Conservation (phyloP, 2,113 vertebrate species). For the Saccopteryx bilineata region DNA sequence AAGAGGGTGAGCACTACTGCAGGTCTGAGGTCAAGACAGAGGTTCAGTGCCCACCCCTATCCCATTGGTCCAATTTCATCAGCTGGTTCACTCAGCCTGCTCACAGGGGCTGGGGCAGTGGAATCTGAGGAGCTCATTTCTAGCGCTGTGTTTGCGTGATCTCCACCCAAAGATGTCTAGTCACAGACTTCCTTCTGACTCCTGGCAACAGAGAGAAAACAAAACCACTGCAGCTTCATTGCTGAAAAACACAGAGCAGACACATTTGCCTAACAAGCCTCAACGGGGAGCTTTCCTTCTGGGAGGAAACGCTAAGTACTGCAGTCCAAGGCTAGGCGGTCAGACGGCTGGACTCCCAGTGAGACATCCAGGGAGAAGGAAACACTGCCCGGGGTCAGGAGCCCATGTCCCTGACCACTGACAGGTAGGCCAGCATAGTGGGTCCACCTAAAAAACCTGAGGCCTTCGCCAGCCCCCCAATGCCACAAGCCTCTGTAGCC, state of each 20-base stretch:
- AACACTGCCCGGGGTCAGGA: background rate
- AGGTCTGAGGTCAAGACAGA: background rate
- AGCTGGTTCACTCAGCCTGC: background rate
- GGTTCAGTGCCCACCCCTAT: background rate
- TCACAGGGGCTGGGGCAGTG: background rate
- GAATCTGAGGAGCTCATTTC: slow-evolving; percentile 64
- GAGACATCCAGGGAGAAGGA: background rate
- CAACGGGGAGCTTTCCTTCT: slow-evolving; percentile 62
- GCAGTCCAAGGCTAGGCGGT: background rate
- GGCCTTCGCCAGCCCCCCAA: rapidly evolving
- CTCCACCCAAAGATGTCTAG: slow-evolving; percentile 79
- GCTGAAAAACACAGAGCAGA: slow-evolving; percentile 78
- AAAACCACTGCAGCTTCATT: slow-evolving; percentile 82
- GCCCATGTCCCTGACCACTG: rapidly evolving
- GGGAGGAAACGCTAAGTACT: slow-evolving; percentile 62
- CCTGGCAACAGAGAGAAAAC: slow-evolving; percentile 77
- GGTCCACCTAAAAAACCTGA: rapidly evolving
- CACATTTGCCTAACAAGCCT: slow-evolving; percentile 71
- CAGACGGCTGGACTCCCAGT: background rate
- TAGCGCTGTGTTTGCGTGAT: slow-evolving; percentile 43
- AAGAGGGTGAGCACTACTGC: background rate
- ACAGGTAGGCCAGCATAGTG: rapidly evolving
- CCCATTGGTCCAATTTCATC: background rate
- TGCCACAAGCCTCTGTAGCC: background rate
- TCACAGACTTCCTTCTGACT: slow-evolving; percentile 82